Evolutionary conservation across 2,113 vertebrate genomes (phyloP), one percentile per base, ranked within the genome.

Genomic region (Crotalus viridis): DNA sequence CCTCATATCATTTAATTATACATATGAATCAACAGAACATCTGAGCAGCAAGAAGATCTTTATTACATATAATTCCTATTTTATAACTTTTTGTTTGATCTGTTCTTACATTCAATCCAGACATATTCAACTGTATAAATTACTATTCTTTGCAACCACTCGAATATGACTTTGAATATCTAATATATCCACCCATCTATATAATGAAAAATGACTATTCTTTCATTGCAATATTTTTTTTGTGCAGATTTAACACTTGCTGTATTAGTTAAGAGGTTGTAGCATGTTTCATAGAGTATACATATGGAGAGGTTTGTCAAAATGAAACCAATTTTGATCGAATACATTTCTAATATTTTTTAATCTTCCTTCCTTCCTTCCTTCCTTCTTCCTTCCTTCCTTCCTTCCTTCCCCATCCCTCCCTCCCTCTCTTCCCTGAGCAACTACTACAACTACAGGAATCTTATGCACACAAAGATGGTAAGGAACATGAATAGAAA

Each of bases 71-170:
- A 98, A 98, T 97, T 97, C 98, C 97, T 96, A 96, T 97, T 97
- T 98, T 96, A 97, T 98, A 97, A 97, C 97, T 97, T 98, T 97
- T 97, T 98, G 97, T 98, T 98, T 97, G 97, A 97, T 98, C 97
- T 98, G 96, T 94, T 96, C 95, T 94, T 94, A 95, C 96, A 97
- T 97, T 97, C 97, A 97, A 97, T 97, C 97, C 92, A 94, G 95
- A 97, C 97, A 96, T 97, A 97, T 97, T 97, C 97, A 96, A 86
- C 96, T 96, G 97, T 97, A 97, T 97, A 98, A 98, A 96, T 97
- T 97, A 97, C 97, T 96, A 93, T 96, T 97, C 96, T 97, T 96
- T 96, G 96, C 89, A 86, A 97, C 96, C 96, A 96, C 96, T 97
- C 96, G 96, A 96, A 95, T 96, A 95, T 92, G 92, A 96, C 95